Evolutionary conservation across 2,888 invertebrate species (phyloP).

Genomic region (Seladonia tumulorum): DNA sequence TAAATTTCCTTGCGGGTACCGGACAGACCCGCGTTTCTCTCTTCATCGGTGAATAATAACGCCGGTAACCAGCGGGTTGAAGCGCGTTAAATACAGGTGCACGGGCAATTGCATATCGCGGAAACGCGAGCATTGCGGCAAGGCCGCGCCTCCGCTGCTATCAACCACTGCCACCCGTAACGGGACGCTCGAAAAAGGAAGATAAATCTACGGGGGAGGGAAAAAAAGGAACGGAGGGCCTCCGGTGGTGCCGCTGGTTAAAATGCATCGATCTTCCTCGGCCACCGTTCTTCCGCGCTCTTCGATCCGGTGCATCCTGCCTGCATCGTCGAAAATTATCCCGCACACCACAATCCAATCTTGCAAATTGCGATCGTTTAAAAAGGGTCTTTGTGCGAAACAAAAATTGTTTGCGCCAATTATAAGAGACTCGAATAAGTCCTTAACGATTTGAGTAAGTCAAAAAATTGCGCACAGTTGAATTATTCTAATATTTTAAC

Average conservation of each 20-base stretch:
- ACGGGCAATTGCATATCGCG: slow-evolving; percentile 67
- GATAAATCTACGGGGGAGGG: slow-evolving; percentile 63
- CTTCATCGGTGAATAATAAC: slow-evolving; percentile 61
- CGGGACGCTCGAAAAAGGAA: slow-evolving; percentile 59
- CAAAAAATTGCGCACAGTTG: background rate
- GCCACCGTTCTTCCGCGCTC: slow-evolving; percentile 6
- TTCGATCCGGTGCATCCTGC: slow-evolving; percentile 61
- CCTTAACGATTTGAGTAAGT: background rate
- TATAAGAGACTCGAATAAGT: background rate
- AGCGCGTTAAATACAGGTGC: slow-evolving; percentile 66
- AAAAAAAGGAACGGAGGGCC: slow-evolving; percentile 40
- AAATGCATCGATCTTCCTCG: slow-evolving; percentile 63
- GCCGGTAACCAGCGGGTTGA: slow-evolving; percentile 48
- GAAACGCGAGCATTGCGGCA: slow-evolving; percentile 58
- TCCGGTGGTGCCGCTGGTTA: slow-evolving; percentile 54
- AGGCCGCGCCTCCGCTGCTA: slow-evolving; percentile 42
- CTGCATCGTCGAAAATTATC: slow-evolving; percentile 66
- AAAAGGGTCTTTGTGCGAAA: too few relatives aligned
- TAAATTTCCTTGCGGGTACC: slow-evolving; percentile 32
- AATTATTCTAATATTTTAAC: background rate
- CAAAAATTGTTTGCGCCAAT: background rate
- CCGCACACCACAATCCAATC: slow-evolving; percentile 60
- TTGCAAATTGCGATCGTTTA: too few relatives aligned
- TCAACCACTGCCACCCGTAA: slow-evolving; percentile 67
- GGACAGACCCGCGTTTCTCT: slow-evolving; percentile 31